Conservation (phyloP, 2,888 invertebrate genomes). For the Oxyteleia sp. region DNA sequence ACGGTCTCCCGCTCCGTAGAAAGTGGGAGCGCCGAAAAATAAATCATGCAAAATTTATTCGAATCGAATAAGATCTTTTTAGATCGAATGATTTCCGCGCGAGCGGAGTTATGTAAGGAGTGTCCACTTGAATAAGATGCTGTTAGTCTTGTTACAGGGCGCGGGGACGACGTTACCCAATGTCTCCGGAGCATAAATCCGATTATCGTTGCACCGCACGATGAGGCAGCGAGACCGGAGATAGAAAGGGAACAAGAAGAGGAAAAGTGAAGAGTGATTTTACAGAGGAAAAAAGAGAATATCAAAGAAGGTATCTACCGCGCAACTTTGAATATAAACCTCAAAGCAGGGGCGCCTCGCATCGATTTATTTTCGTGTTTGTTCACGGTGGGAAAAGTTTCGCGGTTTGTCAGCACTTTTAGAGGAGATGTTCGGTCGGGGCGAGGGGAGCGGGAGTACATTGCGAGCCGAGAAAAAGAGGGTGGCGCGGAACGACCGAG, state of each 20-base stretch:
- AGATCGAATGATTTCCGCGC: too few species aligned
- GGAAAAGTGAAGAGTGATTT: conserved; percentile 70
- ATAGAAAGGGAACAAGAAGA: conserved; percentile 70
- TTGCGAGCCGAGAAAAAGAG: conserved; percentile 54
- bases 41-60: too few species aligned
- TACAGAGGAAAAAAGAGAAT: conserved; percentile 73
- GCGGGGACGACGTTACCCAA: conserved; percentile 42
- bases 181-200: conserved; percentile 69
- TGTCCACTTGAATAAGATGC: conserved; percentile 64
- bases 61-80: too few species aligned
- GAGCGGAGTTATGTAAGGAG: too few species aligned
- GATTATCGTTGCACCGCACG: conserved; percentile 70
- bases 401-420: conserved; percentile 87
- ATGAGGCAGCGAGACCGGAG: conserved; percentile 57
- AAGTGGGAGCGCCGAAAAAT: too few species aligned
- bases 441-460: conserved; percentile 46
- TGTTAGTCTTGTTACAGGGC: conserved; percentile 48
- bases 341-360: conserved; percentile 80
- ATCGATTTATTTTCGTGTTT: conserved; percentile 87
- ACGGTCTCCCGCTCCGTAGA: too few species aligned
- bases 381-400: conserved; percentile 86
- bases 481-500: conserved; percentile 26
- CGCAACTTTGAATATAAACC: conserved; percentile 86
- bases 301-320: conserved; percentile 77
- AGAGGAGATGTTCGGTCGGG: conserved; percentile 77